phyloP scores from a whole-genome alignment of 2,113 vertebrate genomes.

The Mus musculus region DNA sequence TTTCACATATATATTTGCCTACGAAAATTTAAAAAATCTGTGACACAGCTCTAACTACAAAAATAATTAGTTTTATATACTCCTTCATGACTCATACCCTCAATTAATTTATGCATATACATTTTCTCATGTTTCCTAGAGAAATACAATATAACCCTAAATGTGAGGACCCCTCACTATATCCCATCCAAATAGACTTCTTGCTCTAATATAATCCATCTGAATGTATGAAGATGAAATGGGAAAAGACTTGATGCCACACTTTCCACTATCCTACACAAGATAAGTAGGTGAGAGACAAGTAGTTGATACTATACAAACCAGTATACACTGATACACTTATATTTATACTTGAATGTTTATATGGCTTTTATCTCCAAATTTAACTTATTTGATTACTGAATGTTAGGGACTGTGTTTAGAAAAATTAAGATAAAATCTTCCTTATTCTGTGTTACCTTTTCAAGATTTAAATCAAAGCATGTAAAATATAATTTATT shows the following conservation, averaged over 20 bases:
- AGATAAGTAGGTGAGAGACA: not conserved
- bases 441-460: not conserved
- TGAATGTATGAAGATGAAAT: not conserved
- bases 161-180: not conserved
- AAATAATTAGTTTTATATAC: not conserved
- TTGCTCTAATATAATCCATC: not conserved
- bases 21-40: not conserved
- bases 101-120: conserved; percentile 11
- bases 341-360: not conserved
- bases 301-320: not conserved
- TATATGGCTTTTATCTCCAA: conserved; percentile 10
- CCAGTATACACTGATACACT: not conserved
- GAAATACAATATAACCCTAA: not conserved
- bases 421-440: not conserved
- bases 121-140: not conserved
- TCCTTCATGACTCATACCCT: not conserved
- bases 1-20: not conserved
- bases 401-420: not conserved
- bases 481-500: conserved; percentile 10
- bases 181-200: not conserved
- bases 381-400: not conserved
- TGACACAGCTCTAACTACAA: not conserved
- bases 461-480: conserved; percentile 42
- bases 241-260: not conserved
- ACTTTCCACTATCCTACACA: not conserved